Base-by-base conservation (phyloP, 2,888 invertebrate genomes). In the Dolichopus griseipennis region DNA sequence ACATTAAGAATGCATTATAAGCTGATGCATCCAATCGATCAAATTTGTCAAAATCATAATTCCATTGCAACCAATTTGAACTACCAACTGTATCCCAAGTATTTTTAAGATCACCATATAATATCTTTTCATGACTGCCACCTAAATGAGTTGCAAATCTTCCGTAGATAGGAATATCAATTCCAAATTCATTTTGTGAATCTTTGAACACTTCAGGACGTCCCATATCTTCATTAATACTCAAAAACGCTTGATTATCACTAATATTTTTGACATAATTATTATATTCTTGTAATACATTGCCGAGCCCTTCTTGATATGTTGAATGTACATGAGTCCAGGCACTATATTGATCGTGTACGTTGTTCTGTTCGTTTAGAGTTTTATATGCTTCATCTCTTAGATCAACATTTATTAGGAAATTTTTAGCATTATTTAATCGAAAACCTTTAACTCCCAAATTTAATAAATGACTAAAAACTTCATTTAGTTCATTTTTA, bases 361-460 rank as follows among this genome's bases (percentile, higher is more conserved):
- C 81, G 34, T 80, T 76, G 18, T 75, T 75, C 9, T 76, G 69
- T 65, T 76, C 76, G 21, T 75, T 67, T 3, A 73, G 73, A 1
- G 70, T 74, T 12, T 76, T 81, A n/a, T 78, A 78, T 1, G 78
- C 74, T 72, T 90, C 88, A 70, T 87, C 81, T 0, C 78, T 78
- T 1, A 87, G 79, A 0, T 80, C 76, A 70, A 90, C 87, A 15
- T 73, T 72, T 0, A 79, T 67, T 0, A 90, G 78, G 71, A 90
- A 82, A 75, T 86, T 86, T 15, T 89, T 88, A 0, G 86, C 88
- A 68, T 89, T 86, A 64, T 75, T 78, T 63, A 77, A 83, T 75
- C 93, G 87, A 75, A 97, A 88, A 5, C 97, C 97, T 72, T 85
- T 87, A 0, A 93, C 89, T 0, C 95, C 96, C 4, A 88, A 83